Percentiles rank a stretch among this genome's conserved stretches.
Evolutionary conservation across 2,888 invertebrate species (phyloP).

Genomic region (Parnassius orleans): DNA sequence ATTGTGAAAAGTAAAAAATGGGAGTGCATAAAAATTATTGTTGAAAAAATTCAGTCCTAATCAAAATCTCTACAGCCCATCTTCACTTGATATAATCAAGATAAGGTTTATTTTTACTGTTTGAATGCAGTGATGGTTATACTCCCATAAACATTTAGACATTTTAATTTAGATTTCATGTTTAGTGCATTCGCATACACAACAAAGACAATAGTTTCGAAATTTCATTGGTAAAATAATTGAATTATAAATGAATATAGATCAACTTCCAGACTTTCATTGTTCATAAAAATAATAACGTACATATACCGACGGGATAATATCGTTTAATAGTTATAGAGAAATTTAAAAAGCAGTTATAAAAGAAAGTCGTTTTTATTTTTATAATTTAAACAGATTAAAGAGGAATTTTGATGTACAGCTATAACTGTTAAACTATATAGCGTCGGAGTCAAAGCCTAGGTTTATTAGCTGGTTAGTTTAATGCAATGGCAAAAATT

Average conservation of each 20-base stretch:
- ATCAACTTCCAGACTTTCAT: slow-evolving; percentile 1
- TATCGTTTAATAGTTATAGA: slow-evolving; percentile 11
- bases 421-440: slow-evolving; percentile 32
- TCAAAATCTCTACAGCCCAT: too few relatives aligned
- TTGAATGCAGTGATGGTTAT: too few relatives aligned
- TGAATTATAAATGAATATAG: not conserved
- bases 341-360: not conserved
- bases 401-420: slow-evolving; percentile 1
- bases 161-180: too few relatives aligned
- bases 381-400: not conserved
- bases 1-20: too few relatives aligned
- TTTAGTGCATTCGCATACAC: not conserved
- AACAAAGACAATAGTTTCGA: not conserved
- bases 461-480: slow-evolving; percentile 26
- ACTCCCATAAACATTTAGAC: too few relatives aligned
- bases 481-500: slow-evolving; percentile 51
- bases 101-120: too few relatives aligned
- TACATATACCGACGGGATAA: not conserved
- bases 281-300: slow-evolving; percentile 2
- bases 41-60: too few relatives aligned
- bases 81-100: too few relatives aligned
- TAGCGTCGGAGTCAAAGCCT: slow-evolving; percentile 11
- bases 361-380: not conserved
- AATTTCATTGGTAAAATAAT: too few relatives aligned
- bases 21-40: too few relatives aligned